A percentile compares a stretch with the other conserved stretches of the same genome.
These are phyloP conservation scores for Philotrypesis tridentata DNA, from an alignment of 1,140 invertebrate species.

Conservation along the genomic window DNA sequence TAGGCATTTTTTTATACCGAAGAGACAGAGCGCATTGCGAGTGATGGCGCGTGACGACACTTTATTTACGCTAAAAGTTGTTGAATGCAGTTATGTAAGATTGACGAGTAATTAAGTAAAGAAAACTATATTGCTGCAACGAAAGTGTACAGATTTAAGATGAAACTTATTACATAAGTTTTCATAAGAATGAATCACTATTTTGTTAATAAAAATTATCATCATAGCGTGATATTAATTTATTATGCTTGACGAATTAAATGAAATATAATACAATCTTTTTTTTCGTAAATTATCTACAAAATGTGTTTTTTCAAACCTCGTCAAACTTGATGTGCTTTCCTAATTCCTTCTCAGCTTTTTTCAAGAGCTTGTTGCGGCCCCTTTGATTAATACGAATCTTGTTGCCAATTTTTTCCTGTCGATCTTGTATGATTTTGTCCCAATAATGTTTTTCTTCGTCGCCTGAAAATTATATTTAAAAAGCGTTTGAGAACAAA, in stretches of 20 bases:
- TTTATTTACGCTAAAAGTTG: background rate
- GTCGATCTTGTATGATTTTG: conserved; percentile 77
- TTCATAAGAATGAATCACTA: conserved; percentile 19
- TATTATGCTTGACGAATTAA: conserved; percentile 36
- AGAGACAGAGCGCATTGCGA: background rate
- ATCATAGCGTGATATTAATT: conserved; percentile 34
- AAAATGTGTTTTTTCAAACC: conserved; percentile 53
- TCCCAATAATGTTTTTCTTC: conserved; percentile 80
- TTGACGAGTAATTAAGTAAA: conserved; percentile 9
- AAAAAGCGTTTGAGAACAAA: conserved; percentile 26
- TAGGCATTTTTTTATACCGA: conserved; percentile 10
- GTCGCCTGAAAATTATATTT: conserved; percentile 65
- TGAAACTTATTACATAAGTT: conserved; percentile 2
- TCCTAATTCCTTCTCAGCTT: conserved; percentile 76
- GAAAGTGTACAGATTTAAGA: background rate
- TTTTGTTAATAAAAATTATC: conserved; percentile 43
- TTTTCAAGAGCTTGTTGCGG: conserved; percentile 78
- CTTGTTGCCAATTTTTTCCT: conserved; percentile 76
- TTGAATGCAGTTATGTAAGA: conserved; percentile 18
- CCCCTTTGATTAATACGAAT: conserved; percentile 75
- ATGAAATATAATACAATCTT: conserved; percentile 39
- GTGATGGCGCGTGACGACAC: background rate
- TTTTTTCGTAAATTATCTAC: conserved; percentile 45
- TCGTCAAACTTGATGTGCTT: conserved; percentile 80
- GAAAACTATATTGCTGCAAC: background rate